phyloP scores from a whole-genome alignment of 1,140 invertebrate species.

The Drosophila sp. region DNA sequence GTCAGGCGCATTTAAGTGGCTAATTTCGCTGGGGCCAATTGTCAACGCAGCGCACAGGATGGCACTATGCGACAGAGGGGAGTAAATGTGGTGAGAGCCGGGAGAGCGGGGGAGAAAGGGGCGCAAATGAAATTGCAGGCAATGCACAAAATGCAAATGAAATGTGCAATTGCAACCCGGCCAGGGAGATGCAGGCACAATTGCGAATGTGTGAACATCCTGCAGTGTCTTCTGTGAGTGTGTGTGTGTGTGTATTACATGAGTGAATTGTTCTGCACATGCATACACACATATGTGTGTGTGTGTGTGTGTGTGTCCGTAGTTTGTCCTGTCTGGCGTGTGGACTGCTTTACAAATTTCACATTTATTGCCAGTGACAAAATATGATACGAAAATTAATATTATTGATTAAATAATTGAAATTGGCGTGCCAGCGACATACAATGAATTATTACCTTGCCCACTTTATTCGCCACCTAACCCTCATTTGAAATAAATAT shows the following conservation, averaged over 20 bases:
- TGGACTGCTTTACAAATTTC: slow-evolving; percentile 78
- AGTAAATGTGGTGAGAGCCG: neutral
- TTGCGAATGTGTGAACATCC: slow-evolving; percentile 73
- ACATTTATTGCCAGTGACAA: slow-evolving; percentile 82
- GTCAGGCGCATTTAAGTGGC: slow-evolving; percentile 67
- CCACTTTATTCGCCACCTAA: neutral
- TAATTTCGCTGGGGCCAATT: slow-evolving; percentile 69
- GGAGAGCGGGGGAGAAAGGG: slow-evolving; percentile 1
- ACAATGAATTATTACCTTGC: slow-evolving; percentile 49
- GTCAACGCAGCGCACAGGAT: slow-evolving; percentile 53
- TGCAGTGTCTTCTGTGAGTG: slow-evolving; percentile 27
- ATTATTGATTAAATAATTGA: slow-evolving; percentile 84
- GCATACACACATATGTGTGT: slow-evolving; percentile 22
- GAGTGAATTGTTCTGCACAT: slow-evolving; percentile 67
- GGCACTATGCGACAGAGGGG: slow-evolving; percentile 30
- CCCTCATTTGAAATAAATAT: slow-evolving; percentile 39
- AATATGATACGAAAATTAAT: slow-evolving; percentile 84
- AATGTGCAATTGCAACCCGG: slow-evolving; percentile 62
- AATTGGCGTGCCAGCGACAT: slow-evolving; percentile 69
- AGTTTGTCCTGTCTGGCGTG: slow-evolving; percentile 27
- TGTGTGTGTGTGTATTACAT: slow-evolving; percentile 53
- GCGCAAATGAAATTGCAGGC: slow-evolving; percentile 78
- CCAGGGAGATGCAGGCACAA: slow-evolving; percentile 59
- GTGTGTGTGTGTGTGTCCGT: too few species aligned
- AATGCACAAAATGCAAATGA: slow-evolving; percentile 82